Evolutionary conservation across 2,113 vertebrate species (phyloP), one percentile per base, ranked within the genome.

Genomic region (Salminus brasiliensis): DNA sequence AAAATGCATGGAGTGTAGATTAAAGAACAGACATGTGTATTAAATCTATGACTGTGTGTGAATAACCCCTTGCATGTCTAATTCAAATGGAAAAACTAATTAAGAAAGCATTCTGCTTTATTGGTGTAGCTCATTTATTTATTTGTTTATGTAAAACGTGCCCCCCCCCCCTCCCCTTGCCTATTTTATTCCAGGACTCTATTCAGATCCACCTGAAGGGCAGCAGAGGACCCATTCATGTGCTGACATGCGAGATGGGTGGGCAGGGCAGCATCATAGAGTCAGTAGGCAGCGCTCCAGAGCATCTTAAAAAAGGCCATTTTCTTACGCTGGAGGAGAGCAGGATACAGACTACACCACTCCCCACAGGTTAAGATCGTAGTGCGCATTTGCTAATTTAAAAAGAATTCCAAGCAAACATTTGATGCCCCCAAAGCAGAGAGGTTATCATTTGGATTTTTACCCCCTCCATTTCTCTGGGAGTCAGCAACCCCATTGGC

Each of bases 181-280:
- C 36, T 5, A 39, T 4, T 5, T 5, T 39, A 47, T 5, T 47
- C 45, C 78, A 99, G 97, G 93, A 98, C 69, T 92, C 88, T 3
- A 94, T 98, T 89, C 90, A 95, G 74, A 88, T 98, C 5, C 95
- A 94, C 0, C 91, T 99, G 73, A 96, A 94, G 79, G 96, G 93
- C 43, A 94, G 90, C 36, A 91, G 87, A n/a, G 96, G 96, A 5
- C 95, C 97, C 25, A 95, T 98, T 43, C 85, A 88, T 0, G 94
- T 96, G 0, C 89, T 93, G 84, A 83, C 95, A 0, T 96, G 95
- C 66, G 95, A 97, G 3, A 86, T 93, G 12, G 91, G 92, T 0
- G 66, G 43, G 2, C 18, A 5, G 21, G 47, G 47, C 6, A 21
- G 16, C 12, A 21, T 45, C 16, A 4, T 4, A 18, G 47, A 49